Evolutionary conservation across 2,888 invertebrate species (phyloP).

Genomic region (Dichetophora obliterata): DNA sequence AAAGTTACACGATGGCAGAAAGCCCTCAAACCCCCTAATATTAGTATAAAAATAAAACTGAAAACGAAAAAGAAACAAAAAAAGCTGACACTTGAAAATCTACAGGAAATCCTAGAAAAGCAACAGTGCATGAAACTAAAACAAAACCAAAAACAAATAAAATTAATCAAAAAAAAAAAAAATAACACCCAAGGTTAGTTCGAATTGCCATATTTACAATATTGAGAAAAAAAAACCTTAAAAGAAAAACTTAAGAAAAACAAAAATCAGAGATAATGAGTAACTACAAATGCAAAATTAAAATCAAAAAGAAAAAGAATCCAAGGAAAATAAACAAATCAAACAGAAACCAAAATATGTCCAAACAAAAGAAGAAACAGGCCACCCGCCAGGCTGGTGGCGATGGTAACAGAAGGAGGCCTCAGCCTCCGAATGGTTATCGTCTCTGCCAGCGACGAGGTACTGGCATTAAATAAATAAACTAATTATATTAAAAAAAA

Average conservation of each 20-base stretch:
- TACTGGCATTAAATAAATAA: slow-evolving; percentile 31
- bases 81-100: slow-evolving; percentile 28
- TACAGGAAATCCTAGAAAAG: slow-evolving; percentile 38
- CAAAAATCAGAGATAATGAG: slow-evolving; percentile 28
- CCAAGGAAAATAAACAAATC: slow-evolving; percentile 8
- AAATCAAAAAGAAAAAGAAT: slow-evolving; percentile 15
- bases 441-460: slow-evolving; percentile 8
- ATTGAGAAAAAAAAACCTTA: slow-evolving; percentile 36
- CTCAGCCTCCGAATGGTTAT: slow-evolving; percentile 19
- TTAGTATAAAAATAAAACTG: slow-evolving; percentile 1
- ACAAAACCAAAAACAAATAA: slow-evolving; percentile 23
- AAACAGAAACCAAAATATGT: slow-evolving; percentile 26
- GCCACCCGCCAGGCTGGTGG: not conserved
- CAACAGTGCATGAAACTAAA: not conserved
- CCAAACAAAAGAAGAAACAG: not conserved
- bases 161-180: slow-evolving; percentile 34
- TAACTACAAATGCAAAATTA: slow-evolving; percentile 4
- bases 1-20: slow-evolving; percentile 6
- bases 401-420: not conserved
- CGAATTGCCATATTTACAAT: slow-evolving; percentile 33
- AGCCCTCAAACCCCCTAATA: too few relatives aligned
- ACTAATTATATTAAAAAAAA: slow-evolving; percentile 26
- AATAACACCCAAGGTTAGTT: slow-evolving; percentile 27
- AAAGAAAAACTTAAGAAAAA: slow-evolving; percentile 31
- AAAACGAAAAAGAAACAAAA: slow-evolving; percentile 39